A percentile compares a stretch with the other conserved stretches of the same genome.
phyloP scores from a whole-genome alignment of 2,888 invertebrate species.

The Mesopsocus fuscifrons region DNA sequence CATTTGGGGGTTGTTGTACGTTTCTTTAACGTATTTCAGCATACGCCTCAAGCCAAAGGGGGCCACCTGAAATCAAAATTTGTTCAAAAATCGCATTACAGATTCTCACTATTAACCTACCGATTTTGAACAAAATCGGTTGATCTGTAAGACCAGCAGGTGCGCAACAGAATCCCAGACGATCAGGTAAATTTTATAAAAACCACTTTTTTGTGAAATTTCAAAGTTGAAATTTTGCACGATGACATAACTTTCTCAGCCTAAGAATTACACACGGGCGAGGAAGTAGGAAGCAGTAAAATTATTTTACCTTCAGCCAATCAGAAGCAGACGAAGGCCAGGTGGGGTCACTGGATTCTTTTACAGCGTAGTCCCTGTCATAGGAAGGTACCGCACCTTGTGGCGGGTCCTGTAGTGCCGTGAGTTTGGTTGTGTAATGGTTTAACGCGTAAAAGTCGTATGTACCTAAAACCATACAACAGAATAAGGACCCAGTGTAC shows the following conservation, averaged over 20 bases:
- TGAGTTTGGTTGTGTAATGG: conserved; percentile 42
- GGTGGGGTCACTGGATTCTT: conserved; percentile 24
- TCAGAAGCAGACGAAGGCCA: conserved; percentile 31
- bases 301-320: conserved; percentile 34
- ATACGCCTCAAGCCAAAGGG: conserved; percentile 40
- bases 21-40: conserved; percentile 33
- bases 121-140: too few relatives aligned
- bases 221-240: too few relatives aligned
- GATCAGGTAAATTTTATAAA: too few relatives aligned
- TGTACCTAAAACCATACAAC: too few relatives aligned
- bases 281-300: too few relatives aligned
- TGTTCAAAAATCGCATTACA: not conserved
- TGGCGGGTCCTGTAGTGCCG: conserved; percentile 15
- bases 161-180: too few relatives aligned
- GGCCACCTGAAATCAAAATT: conserved; percentile 27
- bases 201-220: too few relatives aligned
- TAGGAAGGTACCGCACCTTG: conserved; percentile 24
- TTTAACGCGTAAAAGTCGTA: conserved; percentile 58
- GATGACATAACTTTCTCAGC: too few relatives aligned
- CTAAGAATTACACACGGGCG: too few relatives aligned
- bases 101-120: not conserved
- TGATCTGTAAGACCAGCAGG: too few relatives aligned
- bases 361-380: conserved; percentile 23
- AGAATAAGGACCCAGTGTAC: conserved; percentile 9
- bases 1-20: conserved; percentile 37